Evolutionary conservation across 1,140 invertebrate species (phyloP).

Genomic region (Eriocheir sinensis): DNA sequence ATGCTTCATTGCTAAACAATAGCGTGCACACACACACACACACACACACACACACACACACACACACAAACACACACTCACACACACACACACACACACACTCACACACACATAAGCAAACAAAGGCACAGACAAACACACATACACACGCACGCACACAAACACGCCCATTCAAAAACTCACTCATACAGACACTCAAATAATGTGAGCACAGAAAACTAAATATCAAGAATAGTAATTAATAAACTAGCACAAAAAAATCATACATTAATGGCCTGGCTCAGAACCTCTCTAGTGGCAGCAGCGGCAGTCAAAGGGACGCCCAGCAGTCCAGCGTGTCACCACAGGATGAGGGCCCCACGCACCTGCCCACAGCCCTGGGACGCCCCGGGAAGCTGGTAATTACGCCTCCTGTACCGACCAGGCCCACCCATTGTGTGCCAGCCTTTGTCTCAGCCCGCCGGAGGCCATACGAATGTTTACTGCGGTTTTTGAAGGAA

Average conservation of each 20-base stretch:
- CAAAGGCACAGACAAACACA: neutral
- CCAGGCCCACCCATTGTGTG: neutral
- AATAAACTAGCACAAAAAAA: too few species aligned
- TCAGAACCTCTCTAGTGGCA: too few species aligned
- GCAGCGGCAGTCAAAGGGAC: too few species aligned
- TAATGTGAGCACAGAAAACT: too few species aligned
- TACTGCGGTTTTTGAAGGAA: constrained; percentile 12
- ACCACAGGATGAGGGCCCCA: neutral
- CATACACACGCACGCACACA: neutral
- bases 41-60: constrained; percentile 14
- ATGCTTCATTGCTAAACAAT: neutral
- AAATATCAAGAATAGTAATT: too few species aligned
- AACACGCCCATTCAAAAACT: neutral
- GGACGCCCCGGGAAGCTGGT: neutral
- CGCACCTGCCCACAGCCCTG: neutral
- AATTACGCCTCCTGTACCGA: neutral
- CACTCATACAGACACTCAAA: too few species aligned
- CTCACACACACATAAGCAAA: neutral
- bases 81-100: constrained; percentile 14
- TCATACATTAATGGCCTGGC: too few species aligned
- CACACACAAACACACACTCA: too few species aligned
- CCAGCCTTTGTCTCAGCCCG: neutral
- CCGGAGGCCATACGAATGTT: constrained; percentile 1
- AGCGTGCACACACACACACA: neutral
- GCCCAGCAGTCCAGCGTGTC: neutral